Evolutionary conservation across 2,113 vertebrate species (phyloP).

Genomic region (Grammomys surdaster): DNA sequence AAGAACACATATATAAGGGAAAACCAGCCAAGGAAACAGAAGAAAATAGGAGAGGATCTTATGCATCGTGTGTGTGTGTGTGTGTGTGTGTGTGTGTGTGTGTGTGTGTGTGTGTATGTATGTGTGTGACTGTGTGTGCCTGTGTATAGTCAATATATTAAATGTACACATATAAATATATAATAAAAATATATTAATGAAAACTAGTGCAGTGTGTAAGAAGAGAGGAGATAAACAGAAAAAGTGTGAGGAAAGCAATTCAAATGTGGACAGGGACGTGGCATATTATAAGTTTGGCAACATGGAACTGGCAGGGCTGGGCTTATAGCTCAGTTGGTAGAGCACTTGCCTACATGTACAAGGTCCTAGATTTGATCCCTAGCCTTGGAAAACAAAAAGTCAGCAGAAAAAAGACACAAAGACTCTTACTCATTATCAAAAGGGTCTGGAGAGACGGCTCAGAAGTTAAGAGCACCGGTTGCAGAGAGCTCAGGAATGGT

Average conservation of each 20-base stretch:
- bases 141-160: too few relatives aligned
- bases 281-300: not conserved
- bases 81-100: too few relatives aligned
- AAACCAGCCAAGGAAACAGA: not conserved
- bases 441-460: not conserved
- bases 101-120: too few relatives aligned
- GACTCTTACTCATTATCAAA: not conserved
- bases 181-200: not conserved
- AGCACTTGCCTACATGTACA: not conserved
- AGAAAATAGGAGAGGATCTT: not conserved
- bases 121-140: too few relatives aligned
- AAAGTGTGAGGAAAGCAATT: not conserved
- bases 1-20: not conserved
- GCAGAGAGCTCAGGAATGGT: too few relatives aligned
- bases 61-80: too few relatives aligned
- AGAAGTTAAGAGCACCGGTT: not conserved
- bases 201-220: not conserved
- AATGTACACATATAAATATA: not conserved
- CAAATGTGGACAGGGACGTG: not conserved
- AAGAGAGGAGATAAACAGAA: not conserved
- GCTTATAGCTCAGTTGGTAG: not conserved
- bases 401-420: not conserved
- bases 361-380: not conserved
- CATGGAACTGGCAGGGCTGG: not conserved
- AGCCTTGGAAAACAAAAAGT: not conserved